A percentile compares a stretch with the other conserved stretches of the same genome.
Conservation (phyloP, 2,888 invertebrate species). For the Drosophila mercatorum region DNA sequence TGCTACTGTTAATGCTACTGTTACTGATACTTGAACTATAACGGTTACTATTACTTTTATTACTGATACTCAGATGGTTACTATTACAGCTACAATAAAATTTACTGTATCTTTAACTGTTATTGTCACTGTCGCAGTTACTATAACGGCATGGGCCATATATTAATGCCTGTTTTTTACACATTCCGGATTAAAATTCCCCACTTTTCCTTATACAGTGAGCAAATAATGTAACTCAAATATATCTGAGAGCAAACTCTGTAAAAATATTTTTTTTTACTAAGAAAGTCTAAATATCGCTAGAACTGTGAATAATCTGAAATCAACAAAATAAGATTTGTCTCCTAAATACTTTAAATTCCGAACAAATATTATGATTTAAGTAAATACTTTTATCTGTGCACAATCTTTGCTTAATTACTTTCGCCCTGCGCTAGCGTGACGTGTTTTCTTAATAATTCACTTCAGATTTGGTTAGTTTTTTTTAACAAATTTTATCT, state of each 20-base stretch:
- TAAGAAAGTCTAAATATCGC: too few species aligned
- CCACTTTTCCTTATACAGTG: too few species aligned
- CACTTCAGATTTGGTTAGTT: background rate
- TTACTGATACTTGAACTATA: background rate
- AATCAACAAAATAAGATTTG: background rate
- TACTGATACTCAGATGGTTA: too few species aligned
- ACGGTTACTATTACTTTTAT: too few species aligned
- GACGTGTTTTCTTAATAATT: background rate
- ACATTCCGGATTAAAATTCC: too few species aligned
- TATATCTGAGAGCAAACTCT: background rate
- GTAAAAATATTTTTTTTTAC: background rate
- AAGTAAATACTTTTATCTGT: slow-evolving; percentile 2
- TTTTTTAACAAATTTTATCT: background rate
- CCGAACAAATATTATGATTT: background rate
- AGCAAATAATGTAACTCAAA: too few species aligned
- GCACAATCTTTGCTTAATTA: slow-evolving; percentile 1
- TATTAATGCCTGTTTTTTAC: too few species aligned
- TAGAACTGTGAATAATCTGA: background rate
- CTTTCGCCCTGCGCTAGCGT: background rate
- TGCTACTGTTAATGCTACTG: background rate
- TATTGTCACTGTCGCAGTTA: too few species aligned
- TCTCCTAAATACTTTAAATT: background rate
- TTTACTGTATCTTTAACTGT: too few species aligned
- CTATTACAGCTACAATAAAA: too few species aligned
- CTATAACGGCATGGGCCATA: too few species aligned